Evolutionary conservation across 2,113 vertebrate genomes (phyloP).

Genomic region (Vulpes lagopus): DNA sequence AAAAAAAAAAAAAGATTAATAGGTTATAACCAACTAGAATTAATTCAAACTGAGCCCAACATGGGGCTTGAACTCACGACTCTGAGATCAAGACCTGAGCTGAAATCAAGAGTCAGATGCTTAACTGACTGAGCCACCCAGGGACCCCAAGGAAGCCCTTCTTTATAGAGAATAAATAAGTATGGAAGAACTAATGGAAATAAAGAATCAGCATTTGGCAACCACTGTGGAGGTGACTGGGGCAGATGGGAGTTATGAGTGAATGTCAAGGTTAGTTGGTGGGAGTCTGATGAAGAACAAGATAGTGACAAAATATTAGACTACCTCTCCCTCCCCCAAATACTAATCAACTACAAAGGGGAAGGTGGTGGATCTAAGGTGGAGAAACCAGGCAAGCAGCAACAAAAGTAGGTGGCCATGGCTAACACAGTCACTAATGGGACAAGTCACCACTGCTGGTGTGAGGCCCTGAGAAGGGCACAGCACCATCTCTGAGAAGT

Average conservation of each 20-base stretch:
- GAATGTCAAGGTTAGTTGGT: background rate
- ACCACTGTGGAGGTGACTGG: too few species aligned
- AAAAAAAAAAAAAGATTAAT: background rate
- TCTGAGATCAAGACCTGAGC: too few species aligned
- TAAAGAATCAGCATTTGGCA: background rate
- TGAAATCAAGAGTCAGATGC: too few species aligned
- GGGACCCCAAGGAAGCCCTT: background rate
- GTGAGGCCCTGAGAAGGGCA: background rate
- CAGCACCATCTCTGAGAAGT: background rate
- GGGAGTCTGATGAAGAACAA: background rate
- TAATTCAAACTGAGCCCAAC: background rate
- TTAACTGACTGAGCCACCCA: too few species aligned
- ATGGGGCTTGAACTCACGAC: too few species aligned
- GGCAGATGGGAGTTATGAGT: background rate
- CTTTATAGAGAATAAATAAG: background rate
- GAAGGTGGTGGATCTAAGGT: background rate
- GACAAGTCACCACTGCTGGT: too few species aligned
- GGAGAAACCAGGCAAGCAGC: background rate
- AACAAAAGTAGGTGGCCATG: background rate
- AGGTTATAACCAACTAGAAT: background rate
- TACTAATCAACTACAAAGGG: background rate
- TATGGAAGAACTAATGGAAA: background rate
- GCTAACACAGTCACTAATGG: background rate
- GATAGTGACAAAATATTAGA: background rate
- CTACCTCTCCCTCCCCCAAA: background rate